Evolutionary conservation across 1,140 invertebrate genomes (phyloP).

Genomic region (Macrocentrus cingulum): DNA sequence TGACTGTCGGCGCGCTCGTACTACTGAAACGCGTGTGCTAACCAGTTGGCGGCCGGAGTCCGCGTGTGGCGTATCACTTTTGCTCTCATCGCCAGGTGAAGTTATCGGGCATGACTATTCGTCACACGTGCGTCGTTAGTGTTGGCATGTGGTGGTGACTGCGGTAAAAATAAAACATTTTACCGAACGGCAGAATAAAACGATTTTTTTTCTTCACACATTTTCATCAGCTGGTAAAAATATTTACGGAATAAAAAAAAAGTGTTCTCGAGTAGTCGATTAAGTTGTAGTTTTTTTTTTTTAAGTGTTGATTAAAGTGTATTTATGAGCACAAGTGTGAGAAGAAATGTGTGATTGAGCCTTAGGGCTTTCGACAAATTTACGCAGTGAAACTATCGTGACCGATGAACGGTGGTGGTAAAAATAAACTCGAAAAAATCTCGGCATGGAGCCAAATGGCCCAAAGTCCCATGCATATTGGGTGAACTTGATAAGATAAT

Average conservation of each 20-base stretch:
- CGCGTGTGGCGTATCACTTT: slow-evolving; percentile 4
- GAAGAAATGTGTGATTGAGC: neutral
- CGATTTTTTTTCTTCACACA: too few species aligned
- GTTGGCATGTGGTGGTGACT: too few species aligned
- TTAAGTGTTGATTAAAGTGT: too few species aligned
- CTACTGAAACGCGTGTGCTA: neutral
- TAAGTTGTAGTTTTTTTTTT: too few species aligned
- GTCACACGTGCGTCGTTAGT: too few species aligned
- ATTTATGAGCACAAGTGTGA: neutral
- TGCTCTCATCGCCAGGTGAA: too few species aligned
- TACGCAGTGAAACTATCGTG: slow-evolving; percentile 22
- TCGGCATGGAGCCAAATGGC: slow-evolving; percentile 43
- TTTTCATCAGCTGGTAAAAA: too few species aligned
- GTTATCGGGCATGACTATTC: too few species aligned
- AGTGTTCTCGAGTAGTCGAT: too few species aligned
- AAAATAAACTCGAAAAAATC: slow-evolving; percentile 49
- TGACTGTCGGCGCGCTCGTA: slow-evolving; percentile 4
- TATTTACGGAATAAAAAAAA: too few species aligned
- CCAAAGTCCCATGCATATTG: slow-evolving; percentile 34
- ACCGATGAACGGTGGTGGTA: slow-evolving; percentile 40
- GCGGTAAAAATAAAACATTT: too few species aligned
- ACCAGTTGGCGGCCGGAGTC: slow-evolving; percentile 16
- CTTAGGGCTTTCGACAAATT: slow-evolving; percentile 23
- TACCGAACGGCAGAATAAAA: too few species aligned
- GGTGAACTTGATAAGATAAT: slow-evolving; percentile 43